Percentiles rank a stretch among this genome's conserved stretches.
Evolutionary conservation across 1,140 invertebrate genomes (phyloP).

Genomic region (Hestina assimilis): DNA sequence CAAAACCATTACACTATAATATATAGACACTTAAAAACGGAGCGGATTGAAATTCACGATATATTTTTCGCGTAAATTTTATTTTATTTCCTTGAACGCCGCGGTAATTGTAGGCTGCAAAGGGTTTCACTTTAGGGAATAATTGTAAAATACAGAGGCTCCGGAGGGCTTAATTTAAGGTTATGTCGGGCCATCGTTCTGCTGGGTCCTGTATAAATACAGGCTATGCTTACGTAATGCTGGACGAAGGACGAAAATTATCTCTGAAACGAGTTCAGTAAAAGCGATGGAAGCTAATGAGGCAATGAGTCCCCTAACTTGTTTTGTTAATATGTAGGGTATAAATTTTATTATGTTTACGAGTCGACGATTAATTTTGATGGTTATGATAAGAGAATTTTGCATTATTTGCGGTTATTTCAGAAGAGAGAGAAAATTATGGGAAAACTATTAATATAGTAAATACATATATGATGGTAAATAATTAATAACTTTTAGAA

Average conservation of each 20-base stretch:
- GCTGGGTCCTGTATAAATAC: conserved; percentile 49
- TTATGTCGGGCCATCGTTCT: conserved; percentile 57
- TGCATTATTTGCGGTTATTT: not conserved
- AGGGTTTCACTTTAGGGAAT: conserved; percentile 73
- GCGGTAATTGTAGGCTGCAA: conserved; percentile 71
- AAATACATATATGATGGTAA: no score
- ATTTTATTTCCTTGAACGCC: conserved; percentile 59
- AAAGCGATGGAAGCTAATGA: conserved; percentile 73
- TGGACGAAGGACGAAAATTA: conserved; percentile 75
- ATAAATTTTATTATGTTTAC: conserved; percentile 66
- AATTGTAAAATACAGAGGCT: conserved; percentile 68
- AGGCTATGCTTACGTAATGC: conserved; percentile 56
- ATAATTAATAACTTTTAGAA: no score
- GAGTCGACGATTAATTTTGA: conserved; percentile 62
- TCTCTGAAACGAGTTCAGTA: conserved; percentile 68
- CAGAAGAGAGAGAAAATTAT: not conserved
- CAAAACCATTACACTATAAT: not conserved
- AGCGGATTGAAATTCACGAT: conserved; percentile 52
- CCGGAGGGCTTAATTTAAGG: conserved; percentile 72
- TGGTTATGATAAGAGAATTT: conserved; percentile 33
- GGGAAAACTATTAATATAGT: no score
- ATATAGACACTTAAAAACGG: conserved; percentile 30
- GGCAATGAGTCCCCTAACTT: conserved; percentile 59
- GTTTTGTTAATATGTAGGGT: conserved; percentile 60
- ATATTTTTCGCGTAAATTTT: conserved; percentile 67